Base-by-base conservation (phyloP, 2,113 vertebrate species). In the Tetraodon nigroviridis region DNA sequence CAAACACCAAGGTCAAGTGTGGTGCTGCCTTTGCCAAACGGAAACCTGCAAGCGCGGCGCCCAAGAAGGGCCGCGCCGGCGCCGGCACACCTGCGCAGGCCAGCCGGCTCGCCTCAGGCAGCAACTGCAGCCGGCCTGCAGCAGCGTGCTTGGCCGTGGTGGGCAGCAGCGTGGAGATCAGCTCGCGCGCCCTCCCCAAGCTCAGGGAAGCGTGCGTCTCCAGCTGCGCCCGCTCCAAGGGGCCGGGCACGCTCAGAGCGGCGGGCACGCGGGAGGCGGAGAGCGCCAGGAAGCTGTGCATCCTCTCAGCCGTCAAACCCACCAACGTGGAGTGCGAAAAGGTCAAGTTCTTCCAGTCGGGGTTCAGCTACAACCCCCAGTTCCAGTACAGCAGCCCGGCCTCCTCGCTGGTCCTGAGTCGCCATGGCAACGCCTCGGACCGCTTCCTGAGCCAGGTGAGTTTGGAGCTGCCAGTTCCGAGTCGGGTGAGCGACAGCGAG, bases 281-380 rank as follows among this genome's bases (percentile, higher is more conserved):
- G 2, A 73, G 55, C 41, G 57, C 84, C 37, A 93, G 77, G 69
- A 96, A 90, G 58, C 88, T 92, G 56, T 98, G 94, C 70, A 90
- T 98, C 15, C 87, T 98, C 37, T 83, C 93, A 1, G 95, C 95
- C 1, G 92, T 98, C 83, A 98, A 97, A 73, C 96, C 96, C 1
- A 91, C 83, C 55, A 98, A 98, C 0, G 89, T 97, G 51, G 93
- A 97, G 74, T 92, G 80, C 20, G 96, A 98, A 77, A 96, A 94
- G 73, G 63, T 76, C 17, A 92, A 88, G 27, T 98, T 98, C 76
- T 97, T 97, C 78, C 84, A 84, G 81, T 93, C 93, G 0, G 90
- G 92, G 64, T 97, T 93, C 82, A 90, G 72, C 11, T 95, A 94
- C 82, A 91, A 96, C 49, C 95, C 96, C 14, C 95, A 95, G 16